Evolutionary conservation across 2,797 vertebrate species (phyloP), one percentile per base, ranked within the genome.

Genomic region (Intellagama lesueurii): DNA sequence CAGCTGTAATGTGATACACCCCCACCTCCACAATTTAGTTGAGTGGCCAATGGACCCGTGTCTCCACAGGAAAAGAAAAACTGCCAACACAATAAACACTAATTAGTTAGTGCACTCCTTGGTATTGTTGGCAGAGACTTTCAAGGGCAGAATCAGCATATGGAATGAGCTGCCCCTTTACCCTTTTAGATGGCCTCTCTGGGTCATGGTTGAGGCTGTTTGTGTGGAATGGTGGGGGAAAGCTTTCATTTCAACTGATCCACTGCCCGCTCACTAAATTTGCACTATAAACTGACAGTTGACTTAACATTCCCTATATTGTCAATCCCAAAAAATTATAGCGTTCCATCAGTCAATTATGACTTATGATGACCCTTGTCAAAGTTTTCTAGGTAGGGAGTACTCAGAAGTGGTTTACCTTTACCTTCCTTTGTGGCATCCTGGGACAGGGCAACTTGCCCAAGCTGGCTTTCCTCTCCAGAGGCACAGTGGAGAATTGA

Each of bases 71-170:
- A 68, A 81, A 84, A 72, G 30, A 35, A n/a, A 83, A 30, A 28
- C 16, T 56, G 56, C 30, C 75, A 80, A 64, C 66, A 89, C 17
- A 79, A 68, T 69, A 83, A 84, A 47, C 52, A 85, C 49, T 86
- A 44, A 72, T 49, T 88, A 77, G 44, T 90, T 47, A 60, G 35
- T 69, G 81, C 28, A 60, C 72, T 83, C 56, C 4, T 47, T 70
- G 73, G 73, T 70, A 90, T 78, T 82, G 17, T 69, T 75, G 47
- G n/a, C 7, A 47, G 8, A 87, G 17, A 83, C n/a, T 19, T 47
- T n/a, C 64, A 78, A 83, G 73, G 47, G 56, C 19, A 69, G 35
- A 80, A 83, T 56, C 64, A n/a, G 60, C 19, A 30, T 69, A 7
- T 69, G 28, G 56, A 68, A 86, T 35, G 49, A 86, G 52, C 16